Evolutionary conservation across 2,113 vertebrate species (phyloP), one percentile per base, ranked within the genome.

Genomic region (Falco punctatus): DNA sequence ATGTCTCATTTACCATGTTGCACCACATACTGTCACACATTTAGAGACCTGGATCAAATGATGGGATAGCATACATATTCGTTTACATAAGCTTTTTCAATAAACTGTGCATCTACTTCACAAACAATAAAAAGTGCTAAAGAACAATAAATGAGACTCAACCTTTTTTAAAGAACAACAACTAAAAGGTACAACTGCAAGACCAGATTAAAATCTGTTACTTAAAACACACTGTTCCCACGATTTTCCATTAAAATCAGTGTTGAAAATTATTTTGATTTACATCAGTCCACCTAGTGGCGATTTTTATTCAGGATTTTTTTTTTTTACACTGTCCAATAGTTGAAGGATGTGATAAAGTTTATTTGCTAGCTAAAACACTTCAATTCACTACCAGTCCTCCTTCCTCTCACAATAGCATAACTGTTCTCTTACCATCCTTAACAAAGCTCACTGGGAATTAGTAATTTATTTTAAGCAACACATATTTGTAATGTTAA

Each of bases 391-490:
- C 32, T 81, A 89, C 21, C 30, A 88, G 23, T 73, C 35, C 28
- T 80, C 27, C 9, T 44, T 80, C 28, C 15, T 64, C 61, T 78
- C 80, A 81, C 13, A 90, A 52, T 3, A 70, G 14, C 1, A 0
- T 20, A 91, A 40, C 42, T 70, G 16, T 51, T 93, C 75, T 88
- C 64, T 55, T 78, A 73, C 13, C 33, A 84, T 19, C n/a, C 61
- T 84, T 88, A 93, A 92, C 40, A 70, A 62, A 86, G 38, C 65
- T 84, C 48, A 67, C 19, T 75, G 77, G 61, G 73, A 92, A 93
- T 88, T 40, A 86, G n/a, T 9, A 78, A 81, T 59, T 70, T 93
- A 91, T 94, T 94, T 96, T 71, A 95, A 95, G 92, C 26, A 88
- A 59, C n/a, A 27, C 26, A 38, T 69, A 82, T 17, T 91, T 88